Conservation (phyloP, 1,140 invertebrate genomes). For the Brachionus angularis region DNA sequence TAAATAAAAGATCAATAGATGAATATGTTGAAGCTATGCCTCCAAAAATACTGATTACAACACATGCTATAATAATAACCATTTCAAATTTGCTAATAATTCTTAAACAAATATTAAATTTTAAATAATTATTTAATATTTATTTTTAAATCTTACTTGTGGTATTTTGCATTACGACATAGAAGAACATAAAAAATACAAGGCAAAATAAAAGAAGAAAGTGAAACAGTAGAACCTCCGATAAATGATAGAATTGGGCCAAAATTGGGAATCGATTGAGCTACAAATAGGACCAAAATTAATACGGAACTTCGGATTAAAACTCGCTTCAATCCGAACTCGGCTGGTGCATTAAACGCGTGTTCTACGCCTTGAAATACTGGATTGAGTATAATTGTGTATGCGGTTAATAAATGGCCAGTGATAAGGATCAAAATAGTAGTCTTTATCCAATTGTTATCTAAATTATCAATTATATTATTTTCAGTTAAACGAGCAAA, state of each 20-base stretch:
- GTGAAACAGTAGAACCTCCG: slow-evolving; percentile 74
- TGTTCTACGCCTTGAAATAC: slow-evolving; percentile 53
- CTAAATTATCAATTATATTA: slow-evolving; percentile 50
- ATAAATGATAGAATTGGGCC: slow-evolving; percentile 82
- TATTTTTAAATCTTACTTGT: slow-evolving; percentile 45
- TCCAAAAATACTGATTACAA: slow-evolving; percentile 63
- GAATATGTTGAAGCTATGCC: slow-evolving; percentile 64
- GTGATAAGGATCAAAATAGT: slow-evolving; percentile 55
- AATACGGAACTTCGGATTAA: slow-evolving; percentile 69
- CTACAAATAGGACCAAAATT: slow-evolving; percentile 69
- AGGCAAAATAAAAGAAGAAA: slow-evolving; percentile 77
- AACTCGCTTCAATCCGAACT: slow-evolving; percentile 72
- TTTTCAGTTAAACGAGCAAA: slow-evolving; percentile 48
- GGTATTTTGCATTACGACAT: slow-evolving; percentile 48
- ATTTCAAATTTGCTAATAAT: slow-evolving; percentile 57
- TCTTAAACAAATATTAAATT: slow-evolving; percentile 51
- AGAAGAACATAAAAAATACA: slow-evolving; percentile 73
- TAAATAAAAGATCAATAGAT: slow-evolving; percentile 61
- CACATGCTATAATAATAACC: slow-evolving; percentile 62
- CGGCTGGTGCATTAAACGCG: slow-evolving; percentile 52
- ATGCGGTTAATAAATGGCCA: slow-evolving; percentile 55
- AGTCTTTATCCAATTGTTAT: slow-evolving; percentile 48
- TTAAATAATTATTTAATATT: slow-evolving; percentile 17
- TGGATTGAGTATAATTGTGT: slow-evolving; percentile 59
- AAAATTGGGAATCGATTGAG: slow-evolving; percentile 76